Base-by-base conservation (phyloP, 2,888 invertebrate species). In the Tenthredo amoena region DNA sequence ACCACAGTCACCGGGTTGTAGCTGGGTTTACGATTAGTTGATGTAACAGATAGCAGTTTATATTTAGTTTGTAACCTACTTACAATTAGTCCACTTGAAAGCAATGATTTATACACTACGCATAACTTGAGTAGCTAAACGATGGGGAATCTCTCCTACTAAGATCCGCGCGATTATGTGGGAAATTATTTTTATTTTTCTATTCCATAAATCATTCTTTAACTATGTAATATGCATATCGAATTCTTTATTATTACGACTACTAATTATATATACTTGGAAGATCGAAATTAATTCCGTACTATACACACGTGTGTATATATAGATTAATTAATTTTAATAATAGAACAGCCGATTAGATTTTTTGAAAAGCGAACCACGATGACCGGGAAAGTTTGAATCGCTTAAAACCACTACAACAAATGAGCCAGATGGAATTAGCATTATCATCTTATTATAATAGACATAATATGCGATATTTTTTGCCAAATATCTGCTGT, bases 61-160 rank as follows among this genome's bases (percentile, higher is more conserved):
- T 62, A 62, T 81, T 62, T 81, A 81, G 81, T 81, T 34, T 81
- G 37, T 81, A 81, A 81, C 81, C 81, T 81, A 81, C 40, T 81
- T 81, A 81, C 81, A 81, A 81, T 81, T 62, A 81, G 81, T 81
- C 81, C 62, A 62, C 79, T 37, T 31, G 34, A 40, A 62, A 37
- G 40, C 58, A 34, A 81, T 62, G n/a, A 81, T 40, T 81, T 40
- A 55, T 31, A 62, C 37, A n/a, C 58, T 21, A 21, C 43, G 72
- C 43, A 43, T 74, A 21, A 68, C 18, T 68, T 68, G 26, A 34
- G 0, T 34, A 18, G 18, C 12, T 31, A 34, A 68, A 34, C 31
- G 18, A 26, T 18, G 31, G 68, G 6, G 34, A 68, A 68, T 18
- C 34, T 18, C 7, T 6, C 26, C 12, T 21, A 26, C 10, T 1